Evolutionary conservation across 2,797 vertebrate species (phyloP).

Genomic region (Euphonia xanthogaster): DNA sequence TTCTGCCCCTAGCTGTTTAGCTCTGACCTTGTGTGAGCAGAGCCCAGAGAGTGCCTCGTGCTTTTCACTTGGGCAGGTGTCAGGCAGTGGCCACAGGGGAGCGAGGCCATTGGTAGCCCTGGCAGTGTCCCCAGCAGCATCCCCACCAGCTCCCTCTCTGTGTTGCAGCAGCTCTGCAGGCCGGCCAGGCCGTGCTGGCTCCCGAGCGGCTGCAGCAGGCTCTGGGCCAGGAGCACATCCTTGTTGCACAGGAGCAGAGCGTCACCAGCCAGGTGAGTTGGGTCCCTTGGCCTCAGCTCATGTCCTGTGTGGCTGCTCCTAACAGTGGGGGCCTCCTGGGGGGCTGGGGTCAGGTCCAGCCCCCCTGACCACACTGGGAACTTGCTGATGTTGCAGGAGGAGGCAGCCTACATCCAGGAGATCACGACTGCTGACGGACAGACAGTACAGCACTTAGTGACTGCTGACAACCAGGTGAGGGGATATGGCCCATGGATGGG

Average conservation of each 20-base stretch:
- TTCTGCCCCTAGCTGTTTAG: background rate
- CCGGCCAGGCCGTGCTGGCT: slow-evolving; percentile 83
- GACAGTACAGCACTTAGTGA: slow-evolving; percentile 94
- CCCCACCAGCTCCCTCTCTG: rapidly evolving
- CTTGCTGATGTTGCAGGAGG: slow-evolving; percentile 79
- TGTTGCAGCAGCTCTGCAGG: slow-evolving; percentile 82
- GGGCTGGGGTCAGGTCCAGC: background rate
- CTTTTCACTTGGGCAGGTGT: rapidly evolving
- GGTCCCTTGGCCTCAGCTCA: rapidly evolving
- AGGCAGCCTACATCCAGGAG: slow-evolving; percentile 94
- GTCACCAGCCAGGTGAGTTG: slow-evolving; percentile 85
- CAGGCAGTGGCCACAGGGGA: background rate
- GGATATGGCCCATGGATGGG: rapidly evolving
- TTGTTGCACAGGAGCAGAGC: slow-evolving; percentile 89
- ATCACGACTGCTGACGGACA: slow-evolving; percentile 95
- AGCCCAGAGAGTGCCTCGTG: background rate
- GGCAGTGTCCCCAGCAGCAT: rapidly evolving
- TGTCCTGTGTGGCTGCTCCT: rapidly evolving
- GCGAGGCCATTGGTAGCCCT: rapidly evolving
- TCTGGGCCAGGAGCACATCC: slow-evolving; percentile 91
- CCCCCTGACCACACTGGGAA: rapidly evolving
- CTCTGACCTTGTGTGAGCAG: background rate
- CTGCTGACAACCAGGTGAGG: slow-evolving; percentile 91
- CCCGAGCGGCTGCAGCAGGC: slow-evolving; percentile 86
- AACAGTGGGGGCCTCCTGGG: background rate